Evolutionary conservation across 2,113 vertebrate genomes (phyloP), one percentile per base, ranked within the genome.

Genomic region (Etheostoma spectabile): DNA sequence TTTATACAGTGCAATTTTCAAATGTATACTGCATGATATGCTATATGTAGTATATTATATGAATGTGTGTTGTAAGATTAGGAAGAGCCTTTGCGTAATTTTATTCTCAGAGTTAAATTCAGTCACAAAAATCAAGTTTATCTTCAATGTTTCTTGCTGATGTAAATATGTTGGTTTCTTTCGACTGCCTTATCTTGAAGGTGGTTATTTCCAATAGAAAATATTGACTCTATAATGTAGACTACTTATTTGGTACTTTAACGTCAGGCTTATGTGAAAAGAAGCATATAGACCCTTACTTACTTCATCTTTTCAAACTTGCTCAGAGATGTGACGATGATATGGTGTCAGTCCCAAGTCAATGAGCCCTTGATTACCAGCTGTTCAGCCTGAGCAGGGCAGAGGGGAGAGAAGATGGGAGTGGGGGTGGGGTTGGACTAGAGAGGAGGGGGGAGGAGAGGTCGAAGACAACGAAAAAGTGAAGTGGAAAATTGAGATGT

Each of bases 401-500:
- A 27, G 49, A 48, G 27, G 45, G 21, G 22, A 27, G 74, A 56
- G 30, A 16, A 56, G 53, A 21, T 38, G 38, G 38, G 38, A 38
- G 38, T 42, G 53, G 10, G 11, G 45, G 49, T 33, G 51, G 56
- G 19, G 21, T 24, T 19, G 70, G 7, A 15, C 2, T 42, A 57
- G 63, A 27, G 22, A 42, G 30, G 56, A 71, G 64, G 33, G 0
- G 56, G 38, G 57, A 49, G 77, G 52, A 53, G 60, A 64, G 73
- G 69, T 52, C 5, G 5, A 45, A 77, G 69, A 85, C 24, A 71
- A 70, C 73, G 70, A 71, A 79, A 80, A 53, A 84, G 74, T 78
- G 65, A 73, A 77, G 86, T 76, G 73, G 64, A 86, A 91, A 88
- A 85, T 86, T 51, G 65, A 77, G 65, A 74, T 48, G 76, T 84